phyloP scores from a whole-genome alignment of 2,888 invertebrate genomes.

The Latheticus oryzae region DNA sequence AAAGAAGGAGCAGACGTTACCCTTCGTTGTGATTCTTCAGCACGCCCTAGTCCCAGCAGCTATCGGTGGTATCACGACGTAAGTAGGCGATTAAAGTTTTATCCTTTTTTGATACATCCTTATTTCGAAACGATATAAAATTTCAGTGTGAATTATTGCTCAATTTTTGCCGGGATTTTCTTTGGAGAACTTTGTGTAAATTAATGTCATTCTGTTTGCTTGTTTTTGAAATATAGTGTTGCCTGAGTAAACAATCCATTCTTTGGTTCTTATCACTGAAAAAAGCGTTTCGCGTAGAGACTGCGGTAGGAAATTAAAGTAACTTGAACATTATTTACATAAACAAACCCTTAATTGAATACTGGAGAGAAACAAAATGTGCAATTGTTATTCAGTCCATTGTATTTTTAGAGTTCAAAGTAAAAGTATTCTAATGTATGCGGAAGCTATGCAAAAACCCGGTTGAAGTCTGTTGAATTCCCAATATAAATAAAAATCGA shows the following conservation, averaged over 20 bases:
- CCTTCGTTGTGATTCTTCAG: constrained; percentile 81
- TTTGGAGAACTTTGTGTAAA: neutral
- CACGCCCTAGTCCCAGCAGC: constrained; percentile 79
- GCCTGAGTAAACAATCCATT: constrained; percentile 4
- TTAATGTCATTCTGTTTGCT: constrained; percentile 4
- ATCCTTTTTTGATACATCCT: constrained; percentile 16
- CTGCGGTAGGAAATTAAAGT: constrained; percentile 35
- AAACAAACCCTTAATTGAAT: constrained; percentile 60
- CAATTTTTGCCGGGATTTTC: neutral
- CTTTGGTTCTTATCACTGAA: neutral
- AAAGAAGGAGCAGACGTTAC: constrained; percentile 82
- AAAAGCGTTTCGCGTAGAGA: constrained; percentile 6
- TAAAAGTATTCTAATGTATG: constrained; percentile 56
- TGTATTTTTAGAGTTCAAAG: constrained; percentile 55
- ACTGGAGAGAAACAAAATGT: constrained; percentile 56
- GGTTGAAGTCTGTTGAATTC: constrained; percentile 47
- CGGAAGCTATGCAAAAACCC: constrained; percentile 53
- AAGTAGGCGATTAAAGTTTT: constrained; percentile 63
- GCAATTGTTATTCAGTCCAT: constrained; percentile 59
- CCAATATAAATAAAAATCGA: constrained; percentile 56
- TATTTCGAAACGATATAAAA: constrained; percentile 13
- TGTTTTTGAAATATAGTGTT: constrained; percentile 4
- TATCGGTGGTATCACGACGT: constrained; percentile 87
- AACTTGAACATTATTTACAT: constrained; percentile 52
- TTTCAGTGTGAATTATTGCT: too few relatives aligned